Base-by-base conservation (phyloP, 2,888 invertebrate species). In the Leptinotarsa tumamoca region DNA sequence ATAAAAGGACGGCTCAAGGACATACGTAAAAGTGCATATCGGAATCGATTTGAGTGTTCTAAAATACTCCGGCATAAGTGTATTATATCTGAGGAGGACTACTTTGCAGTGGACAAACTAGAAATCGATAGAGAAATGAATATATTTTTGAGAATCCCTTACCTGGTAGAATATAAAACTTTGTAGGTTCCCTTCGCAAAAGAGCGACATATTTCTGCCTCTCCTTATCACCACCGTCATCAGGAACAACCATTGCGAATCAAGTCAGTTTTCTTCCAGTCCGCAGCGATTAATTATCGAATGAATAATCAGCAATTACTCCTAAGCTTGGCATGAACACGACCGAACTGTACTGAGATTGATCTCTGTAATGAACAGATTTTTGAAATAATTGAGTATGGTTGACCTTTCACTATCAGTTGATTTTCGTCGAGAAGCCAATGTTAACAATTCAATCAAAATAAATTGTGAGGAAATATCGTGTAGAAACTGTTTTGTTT, bases 111-210 rank as follows among this genome's bases (percentile, higher is more conserved):
- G 21, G 5, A 27, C 27, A 27, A 27, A 27, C 5, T 27, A 27
- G 27, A 27, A 27, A 27, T 27, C 5, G 5, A 5, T 27, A 4
- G 5, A 5, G 4, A 7, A 33, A 33, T 33, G 2, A 7, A 33
- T 33, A 33, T 33, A 5, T 43, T 43, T 13, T 10, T 43, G 43
- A 68, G 17, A 13, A 61, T 17, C 27, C 68, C 71, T 67, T 18
- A 76, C 76, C 76, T 66, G 71, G 73, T 66, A 71, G 43, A 5
- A 76, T 15, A 66, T 73, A 76, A 51, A 76, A 71, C 66, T 71
- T 71, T 13, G 73, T 76, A 2, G 76, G 76, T 50, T 76, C 73
- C 17, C 76, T 63, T 33, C 76, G 51, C 52, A 76, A 54, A 23
- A 76, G 43, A 4, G 73, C 71, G 33, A 76, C 61, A 68, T 76